A percentile compares a stretch with the other conserved stretches of the same genome.
phyloP scores from a whole-genome alignment of 2,888 invertebrate species.

The Tinea pellionella region DNA sequence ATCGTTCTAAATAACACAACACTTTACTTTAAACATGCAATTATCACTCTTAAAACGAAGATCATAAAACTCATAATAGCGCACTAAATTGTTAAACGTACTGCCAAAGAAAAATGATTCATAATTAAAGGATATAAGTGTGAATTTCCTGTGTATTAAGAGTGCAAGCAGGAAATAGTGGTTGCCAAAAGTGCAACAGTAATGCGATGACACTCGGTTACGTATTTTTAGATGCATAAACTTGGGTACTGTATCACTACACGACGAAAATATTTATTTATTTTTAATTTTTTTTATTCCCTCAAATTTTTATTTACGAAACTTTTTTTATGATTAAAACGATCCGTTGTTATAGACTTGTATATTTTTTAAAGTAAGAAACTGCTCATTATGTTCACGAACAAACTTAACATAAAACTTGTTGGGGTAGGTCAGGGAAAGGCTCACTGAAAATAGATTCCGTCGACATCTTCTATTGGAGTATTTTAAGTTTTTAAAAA shows the following conservation, averaged over 20 bases:
- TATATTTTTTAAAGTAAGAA: too few relatives aligned
- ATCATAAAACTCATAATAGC: not conserved
- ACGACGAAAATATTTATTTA: too few relatives aligned
- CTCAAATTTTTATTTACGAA: too few relatives aligned
- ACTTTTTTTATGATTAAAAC: too few relatives aligned
- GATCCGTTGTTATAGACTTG: too few relatives aligned
- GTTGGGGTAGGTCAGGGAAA: too few relatives aligned
- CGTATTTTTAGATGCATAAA: not conserved
- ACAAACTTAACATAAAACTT: too few relatives aligned
- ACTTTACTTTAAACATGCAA: not conserved
- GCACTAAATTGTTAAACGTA: not conserved
- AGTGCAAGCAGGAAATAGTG: conserved; percentile 31
- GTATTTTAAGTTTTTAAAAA: too few relatives aligned
- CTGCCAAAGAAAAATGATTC: not conserved
- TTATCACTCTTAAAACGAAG: not conserved
- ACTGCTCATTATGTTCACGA: too few relatives aligned
- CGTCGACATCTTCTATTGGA: too few relatives aligned
- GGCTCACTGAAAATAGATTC: too few relatives aligned
- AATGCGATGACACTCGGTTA: not conserved
- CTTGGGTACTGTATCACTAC: not conserved
- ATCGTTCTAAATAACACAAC: not conserved
- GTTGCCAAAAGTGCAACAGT: conserved; percentile 33
- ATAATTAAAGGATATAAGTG: not conserved
- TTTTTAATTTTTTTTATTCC: too few relatives aligned
- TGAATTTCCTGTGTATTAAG: not conserved